These are phyloP conservation scores for Orientallactaga sibirica DNA, from an alignment of 2,797 vertebrate genomes.

Conservation along the genomic window DNA sequence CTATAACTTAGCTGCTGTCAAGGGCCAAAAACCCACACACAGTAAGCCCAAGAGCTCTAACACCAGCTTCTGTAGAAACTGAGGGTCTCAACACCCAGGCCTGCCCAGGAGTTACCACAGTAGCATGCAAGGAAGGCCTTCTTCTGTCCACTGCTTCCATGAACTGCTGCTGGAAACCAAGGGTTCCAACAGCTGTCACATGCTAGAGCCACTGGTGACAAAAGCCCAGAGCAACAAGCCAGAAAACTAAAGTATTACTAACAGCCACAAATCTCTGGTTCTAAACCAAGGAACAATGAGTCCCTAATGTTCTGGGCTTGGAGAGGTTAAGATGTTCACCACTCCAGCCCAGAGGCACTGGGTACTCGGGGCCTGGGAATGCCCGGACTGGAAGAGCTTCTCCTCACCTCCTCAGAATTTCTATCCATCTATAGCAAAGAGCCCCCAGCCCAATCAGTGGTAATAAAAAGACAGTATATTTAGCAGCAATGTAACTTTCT, in stretches of 20 bases:
- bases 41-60: background rate
- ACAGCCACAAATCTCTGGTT: background rate
- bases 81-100: background rate
- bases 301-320: too few species aligned
- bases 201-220: background rate
- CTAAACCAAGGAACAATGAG: background rate
- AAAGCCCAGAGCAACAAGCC: background rate
- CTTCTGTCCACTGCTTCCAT: background rate
- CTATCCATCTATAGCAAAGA: background rate
- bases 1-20: background rate
- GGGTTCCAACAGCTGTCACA: background rate
- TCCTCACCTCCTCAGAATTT: background rate
- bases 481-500: slow-evolving; percentile 32
- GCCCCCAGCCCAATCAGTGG: background rate
- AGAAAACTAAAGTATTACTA: background rate
- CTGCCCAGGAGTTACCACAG: background rate
- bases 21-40: background rate
- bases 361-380: background rate
- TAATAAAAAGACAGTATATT: background rate
- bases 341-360: background rate
- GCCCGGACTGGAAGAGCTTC: background rate
- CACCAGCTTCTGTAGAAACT: background rate
- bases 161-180: background rate
- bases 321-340: background rate
- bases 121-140: background rate